Evolutionary conservation across 2,888 invertebrate species (phyloP), one percentile per base, ranked within the genome.

Genomic region (Epirrhoe tristata): DNA sequence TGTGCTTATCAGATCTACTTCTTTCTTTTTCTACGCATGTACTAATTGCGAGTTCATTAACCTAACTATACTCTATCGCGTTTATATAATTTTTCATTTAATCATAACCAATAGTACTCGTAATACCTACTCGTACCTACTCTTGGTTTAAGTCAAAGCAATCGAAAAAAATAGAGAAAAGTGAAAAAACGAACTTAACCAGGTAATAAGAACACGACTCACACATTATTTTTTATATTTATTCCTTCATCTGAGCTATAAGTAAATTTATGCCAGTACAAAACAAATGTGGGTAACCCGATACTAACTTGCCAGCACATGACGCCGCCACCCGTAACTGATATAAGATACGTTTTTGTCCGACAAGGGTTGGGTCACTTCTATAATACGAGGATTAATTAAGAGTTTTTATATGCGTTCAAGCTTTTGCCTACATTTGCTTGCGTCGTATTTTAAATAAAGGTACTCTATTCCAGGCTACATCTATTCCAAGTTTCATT

Each of bases 341-440:
- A 70, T 72, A 72, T 72, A 69, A 62, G 70, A 74, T 70, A 72
- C 70, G 70, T 72, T 74, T 72, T 74, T 74, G 71, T 67, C 52
- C 57, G 63, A 69, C 63, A 64, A 66, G 74, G 70, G 72, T 72
- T 60, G 50, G 70, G 62, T 58, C 57, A 69, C 68, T 67, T 70
- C 67, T 72, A 69, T 58, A 12, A 52, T 17, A 24, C 24, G 24
- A 52, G 17, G 32, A 57, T 57, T 39, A 57, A 36, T 12, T 51
- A 56, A 46, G 17, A 58, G 48, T 7, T 24, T 24, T 24, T 24
- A 24, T 24, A 24, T 24, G 24, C 24, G 24, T 24, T 2, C 24
- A 2, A 24, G 24, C 24, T 1, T 36, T 36, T 36, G 10, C 36
- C 36, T 36, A 5, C 36, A 12, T 69, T 60, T 54, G 24, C 24